phyloP scores from a whole-genome alignment of 2,113 vertebrate genomes.

The Pandion haliaetus region DNA sequence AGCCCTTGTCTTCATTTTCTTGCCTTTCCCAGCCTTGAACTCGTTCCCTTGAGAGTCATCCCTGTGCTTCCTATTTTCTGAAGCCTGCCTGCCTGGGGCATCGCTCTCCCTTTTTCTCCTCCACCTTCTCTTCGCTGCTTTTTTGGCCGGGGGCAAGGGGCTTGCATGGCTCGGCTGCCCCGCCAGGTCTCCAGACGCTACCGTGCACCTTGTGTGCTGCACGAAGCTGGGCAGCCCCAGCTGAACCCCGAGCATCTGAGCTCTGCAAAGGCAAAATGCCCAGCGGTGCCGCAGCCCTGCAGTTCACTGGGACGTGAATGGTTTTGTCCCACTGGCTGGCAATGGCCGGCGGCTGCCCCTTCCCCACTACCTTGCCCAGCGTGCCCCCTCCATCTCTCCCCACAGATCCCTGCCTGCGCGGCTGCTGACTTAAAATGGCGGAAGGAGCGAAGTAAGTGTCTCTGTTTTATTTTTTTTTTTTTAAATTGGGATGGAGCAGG shows the following conservation, averaged over 20 bases:
- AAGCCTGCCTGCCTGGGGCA: neutral
- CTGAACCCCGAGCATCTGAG: fast-evolving
- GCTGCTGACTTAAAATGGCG: constrained; percentile 15
- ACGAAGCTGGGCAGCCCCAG: neutral
- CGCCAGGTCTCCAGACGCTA: fast-evolving
- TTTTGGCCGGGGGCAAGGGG: fast-evolving
- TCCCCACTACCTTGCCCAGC: neutral
- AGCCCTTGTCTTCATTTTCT: neutral
- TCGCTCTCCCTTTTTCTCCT: neutral
- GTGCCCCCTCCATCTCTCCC: neutral
- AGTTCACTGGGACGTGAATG: fast-evolving
- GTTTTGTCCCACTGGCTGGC: neutral
- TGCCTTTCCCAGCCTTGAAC: neutral
- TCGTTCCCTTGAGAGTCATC: neutral
- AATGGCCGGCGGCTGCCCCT: neutral
- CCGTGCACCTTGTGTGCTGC: fast-evolving
- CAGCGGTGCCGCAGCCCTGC: fast-evolving
- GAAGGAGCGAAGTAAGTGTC: constrained; percentile 18
- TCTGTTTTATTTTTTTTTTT: too few species aligned
- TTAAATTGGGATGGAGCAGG: neutral
- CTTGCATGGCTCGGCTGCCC: neutral
- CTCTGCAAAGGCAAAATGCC: neutral
- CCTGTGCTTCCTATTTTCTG: neutral
- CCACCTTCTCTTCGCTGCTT: neutral
- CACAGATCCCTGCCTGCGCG: neutral